Conservation (phyloP, 1,140 invertebrate species). For the Tachypleus tridentatus region DNA sequence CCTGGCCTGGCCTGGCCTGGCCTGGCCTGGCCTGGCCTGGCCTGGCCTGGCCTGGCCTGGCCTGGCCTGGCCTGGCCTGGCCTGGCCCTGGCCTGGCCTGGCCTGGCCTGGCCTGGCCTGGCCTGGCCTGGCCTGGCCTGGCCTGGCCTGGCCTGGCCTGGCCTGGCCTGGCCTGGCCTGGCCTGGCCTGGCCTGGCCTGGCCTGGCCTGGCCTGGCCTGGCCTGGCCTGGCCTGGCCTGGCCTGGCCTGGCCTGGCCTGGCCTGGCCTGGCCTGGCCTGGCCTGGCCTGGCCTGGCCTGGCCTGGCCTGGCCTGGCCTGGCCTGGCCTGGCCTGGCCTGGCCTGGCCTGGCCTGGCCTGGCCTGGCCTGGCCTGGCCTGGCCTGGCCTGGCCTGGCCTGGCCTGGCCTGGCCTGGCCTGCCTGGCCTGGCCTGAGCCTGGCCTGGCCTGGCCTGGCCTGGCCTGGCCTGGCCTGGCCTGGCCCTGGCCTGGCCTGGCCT, state of each 20-base stretch:
- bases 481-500: no score
- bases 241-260: slow-evolving; percentile 26
- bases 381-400: slow-evolving; percentile 21
- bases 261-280: slow-evolving; percentile 26
- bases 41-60: slow-evolving; percentile 20
- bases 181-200: slow-evolving; percentile 23
- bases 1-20: slow-evolving; percentile 21
- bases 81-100: no score
- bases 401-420: slow-evolving; percentile 24
- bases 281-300: slow-evolving; percentile 26
- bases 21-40: slow-evolving; percentile 17
- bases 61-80: slow-evolving; percentile 25
- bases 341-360: slow-evolving; percentile 24
- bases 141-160: slow-evolving; percentile 23
- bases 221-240: slow-evolving; percentile 23
- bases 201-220: slow-evolving; percentile 23
- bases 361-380: slow-evolving; percentile 20
- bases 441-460: slow-evolving; percentile 26
- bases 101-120: slow-evolving; percentile 19
- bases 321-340: slow-evolving; percentile 25
- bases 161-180: slow-evolving; percentile 23
- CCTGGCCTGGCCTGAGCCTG: slow-evolving; percentile 21
- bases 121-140: slow-evolving; percentile 26
- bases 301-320: slow-evolving; percentile 22
- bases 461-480: slow-evolving; percentile 25